Conservation (phyloP, 1,140 invertebrate species). For the Plutomurus gul region DNA sequence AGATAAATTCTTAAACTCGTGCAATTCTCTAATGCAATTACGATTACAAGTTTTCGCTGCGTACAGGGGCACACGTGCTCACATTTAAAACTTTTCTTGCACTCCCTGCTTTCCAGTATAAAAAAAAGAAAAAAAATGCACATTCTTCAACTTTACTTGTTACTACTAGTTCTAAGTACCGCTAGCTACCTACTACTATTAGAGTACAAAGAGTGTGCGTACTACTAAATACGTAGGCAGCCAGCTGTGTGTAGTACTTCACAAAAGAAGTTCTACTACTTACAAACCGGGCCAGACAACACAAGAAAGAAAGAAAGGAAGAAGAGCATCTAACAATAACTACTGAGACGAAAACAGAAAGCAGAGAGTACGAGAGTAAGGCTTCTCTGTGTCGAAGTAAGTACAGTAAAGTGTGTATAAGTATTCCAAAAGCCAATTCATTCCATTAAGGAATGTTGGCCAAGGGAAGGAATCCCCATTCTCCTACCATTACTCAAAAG, state of each 20-base stretch:
- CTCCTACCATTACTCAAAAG: not conserved
- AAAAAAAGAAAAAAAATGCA: not conserved
- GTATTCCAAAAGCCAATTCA: not conserved
- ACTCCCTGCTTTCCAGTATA: not conserved
- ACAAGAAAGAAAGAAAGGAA: too few species aligned
- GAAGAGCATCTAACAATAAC: not conserved
- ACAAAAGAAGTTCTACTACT: too few species aligned
- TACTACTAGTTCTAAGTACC: too few species aligned
- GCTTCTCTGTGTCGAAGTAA: too few species aligned
- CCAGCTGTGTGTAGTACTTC: too few species aligned
- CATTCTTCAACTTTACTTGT: not conserved
- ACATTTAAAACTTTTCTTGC: not conserved
- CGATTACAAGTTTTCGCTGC: not conserved
- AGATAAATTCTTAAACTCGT: conserved; percentile 1
- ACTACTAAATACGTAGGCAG: too few species aligned
- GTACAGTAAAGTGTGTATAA: too few species aligned
- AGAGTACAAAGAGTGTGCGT: too few species aligned
- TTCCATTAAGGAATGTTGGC: not conserved
- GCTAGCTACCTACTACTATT: too few species aligned
- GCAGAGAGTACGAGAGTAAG: too few species aligned
- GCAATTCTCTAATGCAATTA: not conserved
- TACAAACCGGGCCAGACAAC: too few species aligned
- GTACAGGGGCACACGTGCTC: not conserved
- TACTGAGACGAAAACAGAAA: too few species aligned
- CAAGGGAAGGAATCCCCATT: not conserved